These are phyloP conservation scores for Margarornis squamiger DNA, from an alignment of 2,797 vertebrate genomes.

Conservation along the genomic window DNA sequence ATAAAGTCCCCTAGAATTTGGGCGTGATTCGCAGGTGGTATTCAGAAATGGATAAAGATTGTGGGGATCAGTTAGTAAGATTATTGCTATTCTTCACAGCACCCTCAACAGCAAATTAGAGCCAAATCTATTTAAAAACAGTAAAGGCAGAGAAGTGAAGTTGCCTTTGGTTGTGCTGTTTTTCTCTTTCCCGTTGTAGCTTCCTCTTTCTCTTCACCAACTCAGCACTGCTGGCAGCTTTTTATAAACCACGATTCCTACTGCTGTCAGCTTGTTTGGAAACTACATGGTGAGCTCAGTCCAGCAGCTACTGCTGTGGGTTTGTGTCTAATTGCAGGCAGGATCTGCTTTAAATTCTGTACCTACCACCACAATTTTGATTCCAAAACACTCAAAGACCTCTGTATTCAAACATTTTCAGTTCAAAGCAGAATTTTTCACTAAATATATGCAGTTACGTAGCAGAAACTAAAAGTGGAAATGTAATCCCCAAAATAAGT, in stretches of 20 bases:
- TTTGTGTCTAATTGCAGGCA: slow-evolving; percentile 13
- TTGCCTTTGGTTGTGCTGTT: slow-evolving; percentile 59
- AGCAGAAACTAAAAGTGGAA: background rate
- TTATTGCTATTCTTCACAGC: background rate
- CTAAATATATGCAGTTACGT: background rate
- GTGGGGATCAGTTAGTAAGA: background rate
- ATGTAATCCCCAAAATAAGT: background rate
- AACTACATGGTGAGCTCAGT: slow-evolving; percentile 54
- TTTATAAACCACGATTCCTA: slow-evolving; percentile 75
- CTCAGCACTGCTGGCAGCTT: slow-evolving; percentile 74
- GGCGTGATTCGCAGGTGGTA: background rate
- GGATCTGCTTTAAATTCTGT: background rate
- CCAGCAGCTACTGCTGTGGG: slow-evolving; percentile 24
- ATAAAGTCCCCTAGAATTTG: background rate
- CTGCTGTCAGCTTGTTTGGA: slow-evolving; percentile 72
- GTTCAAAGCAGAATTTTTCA: background rate
- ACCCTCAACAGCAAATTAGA: background rate
- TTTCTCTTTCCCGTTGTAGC: slow-evolving; percentile 61
- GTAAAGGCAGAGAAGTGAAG: slow-evolving; percentile 59
- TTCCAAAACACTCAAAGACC: background rate
- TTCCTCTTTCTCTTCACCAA: slow-evolving; percentile 76
- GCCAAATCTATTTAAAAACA: slow-evolving; percentile 66
- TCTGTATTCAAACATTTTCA: background rate
- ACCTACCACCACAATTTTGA: background rate
- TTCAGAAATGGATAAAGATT: background rate